phyloP scores from a whole-genome alignment of 2,888 invertebrate species.

The Carterocephalus palaemon region DNA sequence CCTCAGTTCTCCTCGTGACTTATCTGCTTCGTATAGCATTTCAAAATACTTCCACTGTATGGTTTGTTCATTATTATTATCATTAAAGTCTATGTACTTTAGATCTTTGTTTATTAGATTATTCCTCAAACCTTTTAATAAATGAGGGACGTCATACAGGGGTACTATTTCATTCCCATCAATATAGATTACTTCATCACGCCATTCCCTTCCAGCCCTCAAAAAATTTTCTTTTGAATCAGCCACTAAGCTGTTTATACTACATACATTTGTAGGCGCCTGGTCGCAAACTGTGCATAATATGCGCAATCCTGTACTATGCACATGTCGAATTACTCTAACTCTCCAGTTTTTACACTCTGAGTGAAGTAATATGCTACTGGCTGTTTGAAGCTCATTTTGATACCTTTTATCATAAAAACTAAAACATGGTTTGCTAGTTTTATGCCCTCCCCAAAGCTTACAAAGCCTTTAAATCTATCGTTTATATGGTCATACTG shows the following conservation, averaged over 20 bases:
- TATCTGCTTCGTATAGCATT: slow-evolving; percentile 20
- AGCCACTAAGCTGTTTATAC: slow-evolving; percentile 30
- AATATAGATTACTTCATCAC: slow-evolving; percentile 27
- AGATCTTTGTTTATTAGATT: slow-evolving; percentile 34
- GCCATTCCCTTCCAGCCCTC: slow-evolving; percentile 26
- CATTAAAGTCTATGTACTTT: slow-evolving; percentile 22
- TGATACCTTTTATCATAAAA: slow-evolving; percentile 36
- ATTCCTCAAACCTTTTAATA: slow-evolving; percentile 36
- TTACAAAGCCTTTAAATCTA: slow-evolving; percentile 28
- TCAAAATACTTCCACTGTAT: slow-evolving; percentile 24
- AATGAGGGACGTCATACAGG: slow-evolving; percentile 34
- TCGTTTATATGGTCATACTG: slow-evolving; percentile 24
- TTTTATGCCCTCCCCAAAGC: slow-evolving; percentile 5
- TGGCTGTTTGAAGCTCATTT: slow-evolving; percentile 33
- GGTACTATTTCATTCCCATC: slow-evolving; percentile 30
- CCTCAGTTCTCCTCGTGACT: slow-evolving; percentile 18
- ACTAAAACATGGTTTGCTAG: slow-evolving; percentile 34
- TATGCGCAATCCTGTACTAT: slow-evolving; percentile 27
- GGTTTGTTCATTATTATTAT: slow-evolving; percentile 20
- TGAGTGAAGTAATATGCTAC: slow-evolving; percentile 37
- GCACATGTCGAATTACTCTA: slow-evolving; percentile 30
- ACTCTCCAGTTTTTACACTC: slow-evolving; percentile 26
- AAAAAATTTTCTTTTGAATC: slow-evolving; percentile 30
- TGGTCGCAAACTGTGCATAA: slow-evolving; percentile 35
- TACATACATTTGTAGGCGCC: slow-evolving; percentile 33